Percentiles rank a stretch among this genome's conserved stretches.
Evolutionary conservation across 2,888 invertebrate genomes (phyloP).

Genomic region (Erebia ligea): DNA sequence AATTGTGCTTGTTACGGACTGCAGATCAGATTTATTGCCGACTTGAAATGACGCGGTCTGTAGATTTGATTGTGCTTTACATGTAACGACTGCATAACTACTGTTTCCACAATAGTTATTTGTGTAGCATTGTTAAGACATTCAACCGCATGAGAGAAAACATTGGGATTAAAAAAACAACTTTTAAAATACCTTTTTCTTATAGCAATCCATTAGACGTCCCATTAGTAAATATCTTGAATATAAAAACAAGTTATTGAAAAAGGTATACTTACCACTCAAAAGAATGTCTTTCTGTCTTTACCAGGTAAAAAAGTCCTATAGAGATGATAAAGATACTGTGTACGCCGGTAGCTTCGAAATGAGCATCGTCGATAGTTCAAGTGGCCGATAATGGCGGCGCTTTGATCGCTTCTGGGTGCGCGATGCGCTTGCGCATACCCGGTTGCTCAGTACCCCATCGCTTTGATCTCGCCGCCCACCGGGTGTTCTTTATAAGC

Average conservation of each 20-base stretch:
- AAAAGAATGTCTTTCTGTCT: conserved; percentile 35
- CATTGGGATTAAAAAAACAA: conserved; percentile 4
- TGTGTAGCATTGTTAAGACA: conserved; percentile 12
- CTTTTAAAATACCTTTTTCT: not conserved
- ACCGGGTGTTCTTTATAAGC: conserved; percentile 65
- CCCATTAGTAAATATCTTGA: conserved; percentile 16
- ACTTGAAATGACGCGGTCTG: conserved; percentile 52
- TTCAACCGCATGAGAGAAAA: not conserved
- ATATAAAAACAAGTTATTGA: conserved; percentile 21
- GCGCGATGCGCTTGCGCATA: conserved; percentile 49
- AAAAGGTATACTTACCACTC: conserved; percentile 26
- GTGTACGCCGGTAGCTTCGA: conserved; percentile 70
- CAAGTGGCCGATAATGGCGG: conserved; percentile 71
- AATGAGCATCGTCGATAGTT: conserved; percentile 63
- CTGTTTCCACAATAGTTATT: conserved; percentile 1
- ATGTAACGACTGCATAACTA: conserved; percentile 10
- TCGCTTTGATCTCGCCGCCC: conserved; percentile 71
- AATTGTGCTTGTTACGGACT: conserved; percentile 34
- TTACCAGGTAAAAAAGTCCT: conserved; percentile 35
- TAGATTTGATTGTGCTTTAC: conserved; percentile 37
- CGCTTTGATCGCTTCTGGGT: conserved; percentile 63
- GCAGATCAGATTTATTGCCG: conserved; percentile 59
- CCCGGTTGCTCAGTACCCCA: conserved; percentile 35
- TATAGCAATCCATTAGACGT: conserved; percentile 1
- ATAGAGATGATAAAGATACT: conserved; percentile 46